phyloP scores from a whole-genome alignment of 2,888 invertebrate genomes.

The Gonocerus acuteangulatus region DNA sequence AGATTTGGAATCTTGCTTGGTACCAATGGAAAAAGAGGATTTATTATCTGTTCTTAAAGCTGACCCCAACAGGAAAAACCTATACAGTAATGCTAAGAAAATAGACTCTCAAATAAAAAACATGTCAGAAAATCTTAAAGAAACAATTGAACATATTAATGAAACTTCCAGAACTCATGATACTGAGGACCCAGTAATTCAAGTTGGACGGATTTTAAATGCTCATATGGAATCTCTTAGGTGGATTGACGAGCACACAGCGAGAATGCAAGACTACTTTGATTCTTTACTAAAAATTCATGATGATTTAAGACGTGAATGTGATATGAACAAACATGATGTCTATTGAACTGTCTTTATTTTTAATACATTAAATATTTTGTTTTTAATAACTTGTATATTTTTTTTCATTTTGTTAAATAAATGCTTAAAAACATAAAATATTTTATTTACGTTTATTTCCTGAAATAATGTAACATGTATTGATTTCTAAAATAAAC shows the following conservation, averaged over 20 bases:
- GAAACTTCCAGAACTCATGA: conserved; percentile 77
- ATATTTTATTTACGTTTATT: not conserved
- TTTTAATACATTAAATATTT: too few relatives aligned
- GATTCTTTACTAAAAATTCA: conserved; percentile 76
- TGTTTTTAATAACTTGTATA: not conserved
- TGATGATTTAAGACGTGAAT: conserved; percentile 63
- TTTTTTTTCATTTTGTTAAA: not conserved
- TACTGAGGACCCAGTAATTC: conserved; percentile 77
- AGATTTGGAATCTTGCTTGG: conserved; percentile 79
- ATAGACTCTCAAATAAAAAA: conserved; percentile 85
- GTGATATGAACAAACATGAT: conserved; percentile 21
- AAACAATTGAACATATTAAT: conserved; percentile 89
- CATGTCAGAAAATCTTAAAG: conserved; percentile 91
- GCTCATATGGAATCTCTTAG: conserved; percentile 94
- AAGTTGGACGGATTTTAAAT: conserved; percentile 87
- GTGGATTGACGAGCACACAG: conserved; percentile 84
- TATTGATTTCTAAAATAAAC: too few relatives aligned
- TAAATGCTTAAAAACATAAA: not conserved
- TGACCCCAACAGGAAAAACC: conserved; percentile 84
- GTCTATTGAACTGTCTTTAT: conserved; percentile 8
- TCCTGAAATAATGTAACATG: too few relatives aligned
- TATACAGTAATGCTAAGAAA: conserved; percentile 82
- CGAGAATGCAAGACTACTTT: conserved; percentile 65
- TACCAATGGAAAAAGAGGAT: conserved; percentile 76
- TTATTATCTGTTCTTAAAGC: conserved; percentile 54